These are phyloP conservation scores for Pterois miles DNA, from an alignment of 2,797 vertebrate species.

Conservation along the genomic window DNA sequence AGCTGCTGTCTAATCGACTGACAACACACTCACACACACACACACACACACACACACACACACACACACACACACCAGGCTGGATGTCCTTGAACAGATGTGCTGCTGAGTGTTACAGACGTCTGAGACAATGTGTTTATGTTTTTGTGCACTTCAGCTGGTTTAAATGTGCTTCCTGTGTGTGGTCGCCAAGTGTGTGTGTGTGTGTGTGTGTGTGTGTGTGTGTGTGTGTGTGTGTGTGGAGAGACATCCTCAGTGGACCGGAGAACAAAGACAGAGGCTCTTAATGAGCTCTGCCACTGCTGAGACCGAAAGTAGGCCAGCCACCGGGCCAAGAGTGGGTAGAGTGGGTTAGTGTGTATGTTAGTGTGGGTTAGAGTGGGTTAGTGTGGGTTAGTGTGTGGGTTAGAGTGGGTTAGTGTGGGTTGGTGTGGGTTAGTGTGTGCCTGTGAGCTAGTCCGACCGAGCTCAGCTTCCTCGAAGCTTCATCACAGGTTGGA, in stretches of 20 bases:
- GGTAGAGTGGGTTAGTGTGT: too few relatives aligned
- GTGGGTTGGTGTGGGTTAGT: constrained; percentile 13
- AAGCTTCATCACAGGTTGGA: too few relatives aligned
- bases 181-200: background rate
- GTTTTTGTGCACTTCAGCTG: constrained; percentile 8
- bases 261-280: constrained; percentile 67
- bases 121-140: constrained; percentile 3
- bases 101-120: background rate
- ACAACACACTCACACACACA: background rate
- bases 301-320: constrained; percentile 77
- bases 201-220: constrained; percentile 22
- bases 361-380: constrained; percentile 21
- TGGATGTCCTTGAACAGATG: background rate
- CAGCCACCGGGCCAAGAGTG: constrained; percentile 49
- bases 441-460: too few relatives aligned
- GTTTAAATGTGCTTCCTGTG: constrained; percentile 9
- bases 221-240: constrained; percentile 1
- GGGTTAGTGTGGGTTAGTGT: constrained; percentile 39
- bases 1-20: too few relatives aligned
- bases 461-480: too few relatives aligned
- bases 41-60: background rate
- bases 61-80: background rate
- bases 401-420: constrained; percentile 27
- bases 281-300: constrained; percentile 78
- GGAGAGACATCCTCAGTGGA: constrained; percentile 66